These are phyloP conservation scores for Drosophila melanica DNA, from an alignment of 1,140 invertebrate genomes.

Conservation along the genomic window DNA sequence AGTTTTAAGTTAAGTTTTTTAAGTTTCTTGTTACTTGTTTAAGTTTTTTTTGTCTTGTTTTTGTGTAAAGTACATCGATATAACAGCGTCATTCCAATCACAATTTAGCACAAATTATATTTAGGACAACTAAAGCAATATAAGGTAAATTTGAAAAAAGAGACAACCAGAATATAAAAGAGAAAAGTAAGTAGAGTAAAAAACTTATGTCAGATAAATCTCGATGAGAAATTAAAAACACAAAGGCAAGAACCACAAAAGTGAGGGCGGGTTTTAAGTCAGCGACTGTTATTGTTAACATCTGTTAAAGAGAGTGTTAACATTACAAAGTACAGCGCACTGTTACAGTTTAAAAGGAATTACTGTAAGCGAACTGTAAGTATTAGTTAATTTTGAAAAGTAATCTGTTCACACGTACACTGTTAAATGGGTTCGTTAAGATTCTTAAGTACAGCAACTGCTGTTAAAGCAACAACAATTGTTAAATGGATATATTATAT, in stretches of 20 bases:
- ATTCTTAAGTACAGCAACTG: background rate
- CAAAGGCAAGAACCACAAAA: background rate
- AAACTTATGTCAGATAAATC: background rate
- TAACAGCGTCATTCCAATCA: conserved; percentile 57
- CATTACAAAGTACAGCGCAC: conserved; percentile 1
- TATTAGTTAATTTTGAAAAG: background rate
- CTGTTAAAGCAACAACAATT: background rate
- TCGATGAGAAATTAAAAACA: background rate
- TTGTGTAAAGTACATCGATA: conserved; percentile 61
- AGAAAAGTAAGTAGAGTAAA: conserved; percentile 19
- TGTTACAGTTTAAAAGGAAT: background rate
- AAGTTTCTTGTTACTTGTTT: conserved; percentile 3
- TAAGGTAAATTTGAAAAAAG: background rate
- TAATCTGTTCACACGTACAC: background rate
- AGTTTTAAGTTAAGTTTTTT: conserved; percentile 11
- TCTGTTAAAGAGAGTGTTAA: background rate
- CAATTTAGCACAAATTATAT: conserved; percentile 51
- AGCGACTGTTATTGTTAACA: conserved; percentile 9
- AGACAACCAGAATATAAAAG: conserved; percentile 1
- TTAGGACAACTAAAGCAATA: conserved; percentile 8
- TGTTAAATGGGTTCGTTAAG: background rate
- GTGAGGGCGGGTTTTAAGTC: background rate
- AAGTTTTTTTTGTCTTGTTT: conserved; percentile 20
- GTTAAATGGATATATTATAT: background rate
- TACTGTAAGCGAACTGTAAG: background rate